phyloP scores from a whole-genome alignment of 2,888 invertebrate species.

The Spisula subtruncata region DNA sequence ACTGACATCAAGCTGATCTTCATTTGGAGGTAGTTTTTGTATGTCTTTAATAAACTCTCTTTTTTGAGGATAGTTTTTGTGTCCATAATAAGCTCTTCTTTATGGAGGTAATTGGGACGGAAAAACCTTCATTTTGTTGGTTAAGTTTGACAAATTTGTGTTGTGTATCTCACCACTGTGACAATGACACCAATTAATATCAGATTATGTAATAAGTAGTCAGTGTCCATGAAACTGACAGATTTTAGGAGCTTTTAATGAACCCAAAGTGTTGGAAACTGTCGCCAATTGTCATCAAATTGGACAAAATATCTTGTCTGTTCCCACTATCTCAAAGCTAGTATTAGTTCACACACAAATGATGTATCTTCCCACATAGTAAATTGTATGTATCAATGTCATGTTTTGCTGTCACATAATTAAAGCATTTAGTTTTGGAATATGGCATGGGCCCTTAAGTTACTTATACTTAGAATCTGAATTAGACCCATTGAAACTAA shows the following conservation, averaged over 20 bases:
- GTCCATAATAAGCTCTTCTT: conserved; percentile 11
- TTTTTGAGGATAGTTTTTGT: conserved; percentile 2
- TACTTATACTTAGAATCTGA: too few relatives aligned
- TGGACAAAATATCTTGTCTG: conserved; percentile 5
- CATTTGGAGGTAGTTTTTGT: conserved; percentile 9
- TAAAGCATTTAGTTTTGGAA: too few relatives aligned
- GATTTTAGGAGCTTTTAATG: not conserved
- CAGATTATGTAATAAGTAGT: conserved; percentile 13
- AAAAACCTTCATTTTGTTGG: not conserved
- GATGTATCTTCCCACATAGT: not conserved
- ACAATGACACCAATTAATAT: not conserved
- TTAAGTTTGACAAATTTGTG: not conserved
- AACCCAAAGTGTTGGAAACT: conserved; percentile 1
- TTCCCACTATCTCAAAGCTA: not conserved
- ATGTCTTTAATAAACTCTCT: not conserved
- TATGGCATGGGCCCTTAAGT: too few relatives aligned
- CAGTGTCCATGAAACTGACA: not conserved
- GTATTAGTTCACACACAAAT: not conserved
- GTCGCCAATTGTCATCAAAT: conserved; percentile 4
- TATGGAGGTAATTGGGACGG: conserved; percentile 6
- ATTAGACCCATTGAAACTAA: too few relatives aligned
- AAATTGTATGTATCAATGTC: not conserved
- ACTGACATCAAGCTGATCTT: conserved; percentile 8
- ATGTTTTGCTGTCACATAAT: too few relatives aligned
- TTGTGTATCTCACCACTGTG: conserved; percentile 6